Base-by-base conservation (phyloP, 1,140 invertebrate species). In the Andricus grossulariae region DNA sequence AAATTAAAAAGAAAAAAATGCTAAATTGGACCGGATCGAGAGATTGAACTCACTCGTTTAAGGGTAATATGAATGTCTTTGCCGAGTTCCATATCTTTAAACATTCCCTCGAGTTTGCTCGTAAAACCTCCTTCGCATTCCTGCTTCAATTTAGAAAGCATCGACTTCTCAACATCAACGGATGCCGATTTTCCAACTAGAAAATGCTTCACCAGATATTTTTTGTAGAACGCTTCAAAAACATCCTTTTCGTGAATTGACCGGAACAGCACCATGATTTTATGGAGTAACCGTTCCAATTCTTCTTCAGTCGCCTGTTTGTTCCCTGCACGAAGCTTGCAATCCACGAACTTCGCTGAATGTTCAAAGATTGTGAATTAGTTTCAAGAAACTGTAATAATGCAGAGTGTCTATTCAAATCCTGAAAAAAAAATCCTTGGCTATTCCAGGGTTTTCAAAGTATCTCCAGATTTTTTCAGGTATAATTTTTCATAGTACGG, bases 181-280 rank as follows among this genome's bases (percentile, higher is more conserved):
- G 98, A 99, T 0, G 99, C 99, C 49, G 98, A 99, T 91, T 99
- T 99, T 0, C 98, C 98, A 2, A 99, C 97, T 16, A 99, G 91
- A 71, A 99, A 92, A 83, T 99, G 93, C 90, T 99, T 99, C 0
- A 99, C 98, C 71, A 99, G 91, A 92, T 99, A 98, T 89, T 99
- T 99, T 91, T 99, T 99, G 89, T 99, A 99, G 92, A 99, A 99
- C 0, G 99, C 99, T 92, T 99, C 99, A 92, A 99, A 99, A 1
- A 99, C 98, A 93, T 99, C 99, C 92, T 99, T 97, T 79, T 98
- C 99, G 88, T 99, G 98, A 83, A 99, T 99, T 91, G 99, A 99
- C 74, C 99, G 94, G 92, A 99, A 99, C 1, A 99, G 92, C 15
- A 99, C 98, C 97, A 99, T 99, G 71, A 99, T 99, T 92, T 99